These are phyloP conservation scores for Aeoliscus strigatus DNA, from an alignment of 2,797 vertebrate genomes.

Conservation along the genomic window DNA sequence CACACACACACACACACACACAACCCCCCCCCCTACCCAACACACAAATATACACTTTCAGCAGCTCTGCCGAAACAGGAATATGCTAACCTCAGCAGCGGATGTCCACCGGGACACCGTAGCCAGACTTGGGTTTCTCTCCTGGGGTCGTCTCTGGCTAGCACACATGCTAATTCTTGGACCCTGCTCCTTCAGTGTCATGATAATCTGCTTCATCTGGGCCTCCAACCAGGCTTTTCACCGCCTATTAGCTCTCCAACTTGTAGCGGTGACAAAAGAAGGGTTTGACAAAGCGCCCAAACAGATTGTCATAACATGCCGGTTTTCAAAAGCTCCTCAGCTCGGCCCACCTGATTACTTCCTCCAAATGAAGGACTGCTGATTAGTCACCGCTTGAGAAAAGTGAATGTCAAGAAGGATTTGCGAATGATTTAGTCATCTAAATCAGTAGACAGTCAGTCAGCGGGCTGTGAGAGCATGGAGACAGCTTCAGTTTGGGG, in stretches of 20 bases:
- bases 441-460: conserved; percentile 25
- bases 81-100: conserved; percentile 54
- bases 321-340: conserved; percentile 37
- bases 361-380: conserved; percentile 27
- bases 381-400: conserved; percentile 50
- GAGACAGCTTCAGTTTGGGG: conserved; percentile 23
- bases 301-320: conserved; percentile 55
- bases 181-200: conserved; percentile 41
- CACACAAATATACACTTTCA: too few relatives aligned
- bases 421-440: conserved; percentile 45
- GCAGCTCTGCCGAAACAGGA: conserved; percentile 50
- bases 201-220: conserved; percentile 48
- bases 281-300: conserved; percentile 66
- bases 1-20: conserved; percentile 12
- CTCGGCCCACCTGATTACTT: conserved; percentile 27
- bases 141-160: conserved; percentile 60
- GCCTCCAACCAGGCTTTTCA: conserved; percentile 57
- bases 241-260: conserved; percentile 61
- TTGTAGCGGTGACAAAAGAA: conserved; percentile 49
- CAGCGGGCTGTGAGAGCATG: conserved; percentile 20
- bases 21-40: too few relatives aligned
- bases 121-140: conserved; percentile 68
- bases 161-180: conserved; percentile 66
- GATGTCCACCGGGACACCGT: conserved; percentile 48
- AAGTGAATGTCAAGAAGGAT: conserved; percentile 31